Base-by-base conservation (phyloP, 2,113 vertebrate genomes). In the Antennarius striatus region DNA sequence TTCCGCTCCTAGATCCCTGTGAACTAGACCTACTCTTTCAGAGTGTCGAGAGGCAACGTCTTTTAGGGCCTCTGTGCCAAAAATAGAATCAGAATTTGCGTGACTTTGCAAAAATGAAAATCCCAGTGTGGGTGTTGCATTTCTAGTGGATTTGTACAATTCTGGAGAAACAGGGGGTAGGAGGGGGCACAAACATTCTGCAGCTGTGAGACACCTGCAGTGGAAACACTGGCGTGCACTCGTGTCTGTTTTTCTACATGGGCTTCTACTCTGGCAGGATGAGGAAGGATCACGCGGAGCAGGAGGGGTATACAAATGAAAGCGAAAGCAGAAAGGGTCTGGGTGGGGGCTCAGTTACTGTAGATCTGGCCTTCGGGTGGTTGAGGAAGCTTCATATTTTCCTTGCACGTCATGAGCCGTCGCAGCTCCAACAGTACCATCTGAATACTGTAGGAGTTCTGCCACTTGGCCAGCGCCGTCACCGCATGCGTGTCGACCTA, bases 371-470 rank as follows among this genome's bases (percentile, higher is more conserved):
- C 96, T 94, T 98, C 96, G 0, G 98, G 96, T 0, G 95, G 98
- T 90, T 98, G 97, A 82, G 96, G 97, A 75, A 98, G 96, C 92
- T 99, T 99, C 95, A 96, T 95, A 88, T 99, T 98, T 80, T 98
- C 96, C 95, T 98, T 99, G 91, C 95, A 96, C 86, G 96, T 95
- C 96, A 98, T 97, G 82, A 98, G 93, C 89, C 96, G 93, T 87
- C 97, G 93, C 71, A 98, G 94, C 91, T 99, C 97, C 89, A 96
- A 94, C 93, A 98, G 95, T 84, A 99, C 92, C 80, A 96, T 95
- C 88, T 94, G 95, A 94, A 98, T 98, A 88, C 95, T 98, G 93
- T 96, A 96, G 60, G 95, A 97, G 90, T 96, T 97, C 94, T 99
- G 98, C 98, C 98, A 99, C 90, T 98, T 99, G 74, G 96, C 93